These are phyloP conservation scores for Bufo bufo DNA, from an alignment of 2,113 vertebrate genomes.

Conservation along the genomic window DNA sequence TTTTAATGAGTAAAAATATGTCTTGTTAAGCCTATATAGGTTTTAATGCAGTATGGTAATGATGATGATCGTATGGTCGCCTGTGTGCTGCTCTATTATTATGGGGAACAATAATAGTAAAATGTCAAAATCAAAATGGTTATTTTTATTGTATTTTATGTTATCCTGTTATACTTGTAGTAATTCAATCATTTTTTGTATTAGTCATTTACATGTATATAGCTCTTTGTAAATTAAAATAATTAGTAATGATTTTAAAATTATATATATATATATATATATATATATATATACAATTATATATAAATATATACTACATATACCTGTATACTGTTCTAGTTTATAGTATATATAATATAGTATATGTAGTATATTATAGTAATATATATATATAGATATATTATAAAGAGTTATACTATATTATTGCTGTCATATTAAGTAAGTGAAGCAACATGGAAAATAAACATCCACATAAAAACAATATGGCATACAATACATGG, in stretches of 20 bases:
- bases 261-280: too few relatives aligned
- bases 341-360: too few relatives aligned
- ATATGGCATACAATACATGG: not conserved
- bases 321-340: too few relatives aligned
- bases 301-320: not conserved
- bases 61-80: not conserved
- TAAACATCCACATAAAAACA: not conserved
- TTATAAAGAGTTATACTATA: not conserved
- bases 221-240: too few relatives aligned
- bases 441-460: not conserved
- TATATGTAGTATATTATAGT: too few relatives aligned
- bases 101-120: not conserved
- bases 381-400: not conserved
- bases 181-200: too few relatives aligned
- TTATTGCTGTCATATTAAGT: not conserved
- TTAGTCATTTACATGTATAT: too few relatives aligned
- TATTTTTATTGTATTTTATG: not conserved
- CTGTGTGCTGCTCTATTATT: not conserved
- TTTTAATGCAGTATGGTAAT: not conserved
- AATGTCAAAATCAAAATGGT: not conserved
- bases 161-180: too few relatives aligned
- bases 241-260: too few relatives aligned
- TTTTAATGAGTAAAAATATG: not conserved
- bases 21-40: not conserved
- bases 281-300: not conserved